These are phyloP conservation scores for Lutjanus erythropterus DNA, from an alignment of 2,113 vertebrate species.

Conservation along the genomic window DNA sequence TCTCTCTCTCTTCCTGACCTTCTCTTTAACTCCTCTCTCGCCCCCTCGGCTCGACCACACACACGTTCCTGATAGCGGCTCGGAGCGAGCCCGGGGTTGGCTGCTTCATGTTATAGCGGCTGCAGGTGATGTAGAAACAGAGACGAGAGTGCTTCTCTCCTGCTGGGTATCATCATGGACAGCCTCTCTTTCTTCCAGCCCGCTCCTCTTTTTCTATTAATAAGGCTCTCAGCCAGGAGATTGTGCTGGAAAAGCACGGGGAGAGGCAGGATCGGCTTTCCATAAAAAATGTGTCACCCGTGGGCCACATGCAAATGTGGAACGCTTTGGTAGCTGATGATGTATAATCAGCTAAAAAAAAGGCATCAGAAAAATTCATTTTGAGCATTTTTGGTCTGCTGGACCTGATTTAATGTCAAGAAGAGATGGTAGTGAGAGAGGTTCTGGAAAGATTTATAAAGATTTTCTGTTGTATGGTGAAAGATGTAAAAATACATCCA, in stretches of 20 bases:
- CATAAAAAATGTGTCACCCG: neutral
- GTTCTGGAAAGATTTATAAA: neutral
- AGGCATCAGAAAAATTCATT: neutral
- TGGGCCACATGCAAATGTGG: slow-evolving; percentile 18
- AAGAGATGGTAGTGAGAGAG: neutral
- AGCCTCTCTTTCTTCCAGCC: slow-evolving; percentile 29
- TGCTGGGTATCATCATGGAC: slow-evolving; percentile 55
- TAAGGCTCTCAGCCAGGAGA: slow-evolving; percentile 39
- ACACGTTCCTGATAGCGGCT: slow-evolving; percentile 29
- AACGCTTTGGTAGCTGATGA: neutral
- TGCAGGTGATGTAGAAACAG: slow-evolving; percentile 39
- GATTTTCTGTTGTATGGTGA: too few relatives aligned
- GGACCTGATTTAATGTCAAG: neutral
- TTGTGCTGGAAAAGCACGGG: slow-evolving; percentile 22
- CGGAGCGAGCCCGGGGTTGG: slow-evolving; percentile 22
- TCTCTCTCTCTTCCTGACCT: slow-evolving; percentile 15
- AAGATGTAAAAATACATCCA: neutral
- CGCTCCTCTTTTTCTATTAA: slow-evolving; percentile 34
- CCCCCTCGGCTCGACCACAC: neutral
- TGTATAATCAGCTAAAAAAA: slow-evolving; percentile 4
- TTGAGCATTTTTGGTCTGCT: neutral
- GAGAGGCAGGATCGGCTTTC: slow-evolving; percentile 17
- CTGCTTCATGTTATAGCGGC: slow-evolving; percentile 25
- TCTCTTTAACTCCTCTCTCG: neutral
- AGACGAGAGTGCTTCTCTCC: slow-evolving; percentile 46